Percentiles rank a stretch among this genome's conserved stretches.
Conservation (phyloP, 2,888 invertebrate genomes). For the Euspilapteryx auroguttella region DNA sequence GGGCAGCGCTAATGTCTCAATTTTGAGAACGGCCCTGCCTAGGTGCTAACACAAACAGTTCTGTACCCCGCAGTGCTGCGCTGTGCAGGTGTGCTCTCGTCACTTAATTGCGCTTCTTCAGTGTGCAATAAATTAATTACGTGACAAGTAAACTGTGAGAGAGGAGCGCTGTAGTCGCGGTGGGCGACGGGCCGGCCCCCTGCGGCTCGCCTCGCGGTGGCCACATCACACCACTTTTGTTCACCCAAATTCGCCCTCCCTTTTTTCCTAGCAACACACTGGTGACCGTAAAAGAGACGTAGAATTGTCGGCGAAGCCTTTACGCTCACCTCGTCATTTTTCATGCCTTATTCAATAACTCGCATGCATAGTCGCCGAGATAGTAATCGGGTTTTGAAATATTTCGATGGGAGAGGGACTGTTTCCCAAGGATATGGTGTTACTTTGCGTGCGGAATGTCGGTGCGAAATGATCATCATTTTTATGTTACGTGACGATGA, state of each 20-base stretch:
- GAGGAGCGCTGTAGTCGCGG: conserved; percentile 25
- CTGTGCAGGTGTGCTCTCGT: conserved; percentile 18
- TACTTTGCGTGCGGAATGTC: conserved; percentile 56
- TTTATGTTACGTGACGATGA: too few species aligned
- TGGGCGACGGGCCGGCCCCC: conserved; percentile 34
- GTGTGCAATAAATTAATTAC: conserved; percentile 54
- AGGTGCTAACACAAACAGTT: conserved; percentile 32
- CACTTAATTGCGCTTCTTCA: conserved; percentile 15
- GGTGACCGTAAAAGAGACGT: conserved; percentile 19
- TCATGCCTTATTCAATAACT: conserved; percentile 61
- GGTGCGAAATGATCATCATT: too few species aligned
- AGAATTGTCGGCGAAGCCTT: conserved; percentile 41
- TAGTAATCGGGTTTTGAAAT: conserved; percentile 57
- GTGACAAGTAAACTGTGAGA: conserved; percentile 44
- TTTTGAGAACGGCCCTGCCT: conserved; percentile 46
- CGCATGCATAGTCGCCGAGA: conserved; percentile 48
- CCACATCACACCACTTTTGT: conserved; percentile 19
- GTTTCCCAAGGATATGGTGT: conserved; percentile 60
- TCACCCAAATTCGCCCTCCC: conserved; percentile 33
- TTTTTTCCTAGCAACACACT: conserved; percentile 10
- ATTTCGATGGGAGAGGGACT: conserved; percentile 46
- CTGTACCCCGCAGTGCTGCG: conserved; percentile 5
- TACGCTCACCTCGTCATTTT: conserved; percentile 52
- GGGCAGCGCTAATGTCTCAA: conserved; percentile 53
- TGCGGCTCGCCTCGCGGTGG: conserved; percentile 17